A percentile compares a stretch with the other conserved stretches of the same genome.
These are phyloP conservation scores for Abramis brama DNA, from an alignment of 2,113 vertebrate species.

Conservation along the genomic window DNA sequence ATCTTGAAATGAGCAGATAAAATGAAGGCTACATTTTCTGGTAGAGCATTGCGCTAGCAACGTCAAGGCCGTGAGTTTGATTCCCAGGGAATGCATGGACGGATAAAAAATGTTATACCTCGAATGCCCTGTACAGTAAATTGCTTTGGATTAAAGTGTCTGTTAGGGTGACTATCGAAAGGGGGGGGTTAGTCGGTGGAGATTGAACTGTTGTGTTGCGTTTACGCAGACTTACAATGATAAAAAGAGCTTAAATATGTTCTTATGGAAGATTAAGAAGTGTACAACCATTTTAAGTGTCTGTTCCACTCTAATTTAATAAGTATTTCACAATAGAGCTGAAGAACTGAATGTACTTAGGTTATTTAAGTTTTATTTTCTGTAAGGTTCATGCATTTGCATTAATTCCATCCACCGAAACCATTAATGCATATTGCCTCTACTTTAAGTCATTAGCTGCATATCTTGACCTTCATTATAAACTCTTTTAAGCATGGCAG, in stretches of 20 bases:
- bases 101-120: slow-evolving; percentile 6
- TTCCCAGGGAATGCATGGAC: background rate
- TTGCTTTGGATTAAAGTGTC: slow-evolving; percentile 8
- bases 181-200: background rate
- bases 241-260: background rate
- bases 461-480: slow-evolving; percentile 5
- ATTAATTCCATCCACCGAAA: background rate
- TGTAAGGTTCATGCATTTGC: background rate
- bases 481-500: background rate
- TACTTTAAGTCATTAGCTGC: slow-evolving; percentile 19
- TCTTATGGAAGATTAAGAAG: background rate
- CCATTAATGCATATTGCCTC: background rate
- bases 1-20: background rate
- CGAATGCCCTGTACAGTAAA: background rate
- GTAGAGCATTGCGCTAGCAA: background rate
- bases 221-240: background rate
- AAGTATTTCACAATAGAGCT: background rate
- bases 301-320: background rate
- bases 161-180: background rate
- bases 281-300: background rate
- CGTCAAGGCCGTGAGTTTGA: background rate
- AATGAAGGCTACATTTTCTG: background rate
- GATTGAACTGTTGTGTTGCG: background rate
- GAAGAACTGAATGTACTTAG: background rate
- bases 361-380: background rate